Base-by-base conservation (phyloP, 2,888 invertebrate genomes). In the Gymnocheta viridis region DNA sequence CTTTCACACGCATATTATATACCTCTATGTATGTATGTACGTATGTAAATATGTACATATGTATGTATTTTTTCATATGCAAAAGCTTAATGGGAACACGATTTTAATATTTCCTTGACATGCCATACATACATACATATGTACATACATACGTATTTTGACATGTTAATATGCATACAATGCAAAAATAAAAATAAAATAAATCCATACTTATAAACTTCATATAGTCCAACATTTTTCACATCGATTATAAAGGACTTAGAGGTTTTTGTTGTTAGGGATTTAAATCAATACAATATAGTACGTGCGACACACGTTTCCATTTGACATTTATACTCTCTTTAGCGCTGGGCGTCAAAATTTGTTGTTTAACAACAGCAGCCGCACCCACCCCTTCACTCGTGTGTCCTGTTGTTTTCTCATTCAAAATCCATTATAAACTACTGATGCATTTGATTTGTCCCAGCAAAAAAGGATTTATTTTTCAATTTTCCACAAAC, bases 401-500 rank as follows among this genome's bases (percentile, higher is more conserved):
- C 38, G 3, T 32, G 22, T 69, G 29, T 66, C 32, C 64, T 69
- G 9, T 6, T 35, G 29, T 35, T 44, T 62, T 58, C 19, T 22
- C 22, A 51, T 54, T 12, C 22, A 17, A 47, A 74, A 24, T 19
- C 29, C 29, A 72, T 72, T 72, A 38, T 19, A 72, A 79, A 64
- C 79, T 72, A 79, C 27, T 79, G 79, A 72, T 72, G 79, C 79
- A 66, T 64, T 72, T 72, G 47, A 79, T 79, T 79, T 70, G 44
- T 22, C 32, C 70, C 78, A 79, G 70, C 17, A n/a, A 47, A 66
- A 72, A 79, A 79, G 72, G 79, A 79, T 79, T 79, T 79, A 62
- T 62, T 78, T 70, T 78, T 70, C 69, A 70, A 70, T 78, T 79
- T 79, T 70, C 44, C 47, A 19, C 32, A 22, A 62, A 70, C 76